Conservation (phyloP, 2,113 vertebrate species). For the Brachyistius frenatus region DNA sequence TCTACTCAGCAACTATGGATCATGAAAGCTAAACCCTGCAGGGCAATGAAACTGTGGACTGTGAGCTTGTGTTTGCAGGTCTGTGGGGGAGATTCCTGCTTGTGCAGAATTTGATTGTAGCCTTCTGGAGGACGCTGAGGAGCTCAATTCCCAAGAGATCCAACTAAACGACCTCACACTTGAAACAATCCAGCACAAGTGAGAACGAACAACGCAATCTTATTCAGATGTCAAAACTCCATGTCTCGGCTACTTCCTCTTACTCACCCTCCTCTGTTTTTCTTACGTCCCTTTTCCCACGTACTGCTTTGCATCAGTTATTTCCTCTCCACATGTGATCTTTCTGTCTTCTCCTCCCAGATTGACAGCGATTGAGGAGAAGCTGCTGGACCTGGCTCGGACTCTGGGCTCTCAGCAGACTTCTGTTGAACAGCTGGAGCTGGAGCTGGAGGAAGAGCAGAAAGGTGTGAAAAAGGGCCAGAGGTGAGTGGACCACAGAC, state of each 20-base stretch:
- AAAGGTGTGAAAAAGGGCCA: slow-evolving; percentile 77
- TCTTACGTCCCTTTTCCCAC: not conserved
- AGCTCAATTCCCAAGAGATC: slow-evolving; percentile 85
- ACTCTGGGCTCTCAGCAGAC: slow-evolving; percentile 83
- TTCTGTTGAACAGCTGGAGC: slow-evolving; percentile 84
- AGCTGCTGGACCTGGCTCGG: slow-evolving; percentile 81
- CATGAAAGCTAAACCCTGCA: not conserved
- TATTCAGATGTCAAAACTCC: not conserved
- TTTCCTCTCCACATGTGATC: not conserved
- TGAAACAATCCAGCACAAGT: slow-evolving; percentile 93
- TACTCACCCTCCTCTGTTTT: not conserved
- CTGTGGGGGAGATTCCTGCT: slow-evolving; percentile 81
- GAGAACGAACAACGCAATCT: slow-evolving; percentile 47
- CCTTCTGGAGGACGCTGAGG: slow-evolving; percentile 89
- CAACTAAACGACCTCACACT: slow-evolving; percentile 93
- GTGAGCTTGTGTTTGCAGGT: slow-evolving; percentile 79
- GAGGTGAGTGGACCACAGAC: slow-evolving; percentile 72
- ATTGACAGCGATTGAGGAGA: slow-evolving; percentile 87
- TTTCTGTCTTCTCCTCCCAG: slow-evolving; percentile 56
- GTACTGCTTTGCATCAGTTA: not conserved
- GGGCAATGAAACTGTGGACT: not conserved
- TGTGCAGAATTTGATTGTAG: slow-evolving; percentile 89
- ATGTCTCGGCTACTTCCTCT: slow-evolving; percentile 29
- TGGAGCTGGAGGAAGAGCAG: slow-evolving; percentile 83
- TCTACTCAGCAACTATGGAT: not conserved